Evolutionary conservation across 2,888 invertebrate genomes (phyloP).

Genomic region (Nemurella pictetii): DNA sequence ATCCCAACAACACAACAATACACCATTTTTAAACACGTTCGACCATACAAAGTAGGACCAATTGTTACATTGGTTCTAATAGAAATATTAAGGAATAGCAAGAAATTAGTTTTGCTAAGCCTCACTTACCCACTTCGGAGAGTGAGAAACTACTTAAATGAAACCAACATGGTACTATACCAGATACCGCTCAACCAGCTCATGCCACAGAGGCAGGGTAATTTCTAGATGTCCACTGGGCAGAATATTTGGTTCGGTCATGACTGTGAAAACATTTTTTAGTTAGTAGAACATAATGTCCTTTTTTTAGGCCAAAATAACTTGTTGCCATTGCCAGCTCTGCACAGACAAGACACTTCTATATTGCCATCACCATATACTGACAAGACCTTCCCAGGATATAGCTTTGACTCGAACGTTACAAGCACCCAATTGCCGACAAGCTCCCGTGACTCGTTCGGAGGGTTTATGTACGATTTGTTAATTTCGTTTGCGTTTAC

Average conservation of each 20-base stretch:
- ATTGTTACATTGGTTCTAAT: no score
- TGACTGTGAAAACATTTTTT: background rate
- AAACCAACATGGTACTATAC: background rate
- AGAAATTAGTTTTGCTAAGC: no score
- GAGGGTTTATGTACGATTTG: slow-evolving; percentile 8
- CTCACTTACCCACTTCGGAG: no score
- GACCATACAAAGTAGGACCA: no score
- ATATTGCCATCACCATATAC: background rate
- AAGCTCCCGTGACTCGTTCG: background rate
- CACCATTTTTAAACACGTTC: no score
- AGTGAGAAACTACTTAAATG: background rate
- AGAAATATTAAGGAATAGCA: no score
- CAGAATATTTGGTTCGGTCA: slow-evolving; percentile 5
- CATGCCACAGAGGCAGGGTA: background rate
- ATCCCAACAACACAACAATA: no score
- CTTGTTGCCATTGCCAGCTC: background rate
- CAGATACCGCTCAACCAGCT: background rate
- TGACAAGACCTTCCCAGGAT: background rate
- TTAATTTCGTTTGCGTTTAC: background rate
- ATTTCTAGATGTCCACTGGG: slow-evolving; percentile 8
- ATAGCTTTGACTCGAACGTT: background rate
- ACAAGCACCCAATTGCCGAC: background rate
- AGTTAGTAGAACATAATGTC: background rate
- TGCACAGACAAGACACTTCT: slow-evolving; percentile 7
- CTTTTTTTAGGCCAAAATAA: slow-evolving; percentile 4